phyloP scores from a whole-genome alignment of 2,113 vertebrate species.

The Sturnus vulgaris region DNA sequence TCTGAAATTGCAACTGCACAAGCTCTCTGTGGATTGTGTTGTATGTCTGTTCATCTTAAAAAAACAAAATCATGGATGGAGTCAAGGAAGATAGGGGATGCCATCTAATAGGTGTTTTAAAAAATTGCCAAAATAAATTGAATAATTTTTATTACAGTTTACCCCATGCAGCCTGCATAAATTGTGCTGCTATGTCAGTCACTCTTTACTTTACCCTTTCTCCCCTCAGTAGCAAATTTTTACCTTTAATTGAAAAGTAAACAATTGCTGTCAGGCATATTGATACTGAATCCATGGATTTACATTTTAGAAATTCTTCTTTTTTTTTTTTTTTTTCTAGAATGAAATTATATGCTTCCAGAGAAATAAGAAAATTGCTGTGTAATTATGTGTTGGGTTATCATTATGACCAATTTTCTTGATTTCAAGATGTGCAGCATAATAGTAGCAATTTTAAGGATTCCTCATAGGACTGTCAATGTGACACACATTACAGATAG shows the following conservation, averaged over 20 bases:
- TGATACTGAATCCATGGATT: background rate
- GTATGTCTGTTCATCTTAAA: background rate
- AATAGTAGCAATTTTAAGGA: background rate
- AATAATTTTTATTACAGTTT: background rate
- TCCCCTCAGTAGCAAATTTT: background rate
- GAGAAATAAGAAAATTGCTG: background rate
- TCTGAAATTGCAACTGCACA: background rate
- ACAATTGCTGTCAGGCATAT: background rate
- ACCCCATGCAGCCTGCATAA: background rate
- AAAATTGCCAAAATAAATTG: background rate
- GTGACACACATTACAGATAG: background rate
- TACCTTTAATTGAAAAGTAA: background rate
- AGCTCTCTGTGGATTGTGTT: background rate
- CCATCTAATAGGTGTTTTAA: background rate
- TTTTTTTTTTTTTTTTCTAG: background rate
- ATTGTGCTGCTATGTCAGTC: background rate
- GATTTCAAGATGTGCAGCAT: background rate
- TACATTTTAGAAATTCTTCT: background rate
- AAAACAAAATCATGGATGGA: background rate
- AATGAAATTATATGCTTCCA: background rate
- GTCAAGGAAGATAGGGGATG: background rate
- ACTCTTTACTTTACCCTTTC: background rate
- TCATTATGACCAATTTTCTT: background rate
- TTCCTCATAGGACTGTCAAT: background rate
- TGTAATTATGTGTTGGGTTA: background rate